Base-by-base conservation (phyloP, 2,113 vertebrate species). In the Odocoileus virginianus region DNA sequence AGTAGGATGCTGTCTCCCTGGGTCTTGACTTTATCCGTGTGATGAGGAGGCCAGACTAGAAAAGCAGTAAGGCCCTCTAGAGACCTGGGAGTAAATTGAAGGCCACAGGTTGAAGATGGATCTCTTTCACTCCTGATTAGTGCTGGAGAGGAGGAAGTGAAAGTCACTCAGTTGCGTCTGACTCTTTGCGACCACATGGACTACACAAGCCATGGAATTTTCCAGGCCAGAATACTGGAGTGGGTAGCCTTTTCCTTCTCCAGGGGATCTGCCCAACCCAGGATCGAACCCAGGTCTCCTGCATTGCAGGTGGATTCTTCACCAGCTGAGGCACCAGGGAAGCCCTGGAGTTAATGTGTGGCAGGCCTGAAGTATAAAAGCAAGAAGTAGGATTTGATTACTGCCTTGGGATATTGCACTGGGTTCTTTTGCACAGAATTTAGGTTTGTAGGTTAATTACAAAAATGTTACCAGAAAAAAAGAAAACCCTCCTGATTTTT, bases 361-460 rank as follows among this genome's bases (percentile, higher is more conserved):
- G 74, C 58, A 6, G 11, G 82, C n/a, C 88, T 96, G 88, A 15
- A 67, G 78, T 7, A 57, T 15, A 88, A 61, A 14, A 14, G 84
- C 19, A 28, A 36, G 83, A 52, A 45, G 61, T 52, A 64, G 64
- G 28, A 33, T 84, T 78, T 95, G 17, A 91, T 40, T 10, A 30
- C 43, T 36, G 5, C 74, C 58, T 52, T 45, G 96, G 83, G 95
- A 54, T 84, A 88, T 40, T 40, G 57, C 61, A 25, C 47, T 17
- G 33, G 40, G n/a, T 45, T 88, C 76, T 78, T 78, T 58, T 78
- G 76, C 57, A 71, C 28, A 47, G 57, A 92, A 92, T 94, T 88
- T 67, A 92, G 88, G 64, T 97, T 94, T 96, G 92, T 79, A 85
- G 64, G 64, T 94, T 92, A 85, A 89, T 94, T 79, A 36, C 50